Base-by-base conservation (phyloP, 2,888 invertebrate genomes). In the Hyposoter dolosus region DNA sequence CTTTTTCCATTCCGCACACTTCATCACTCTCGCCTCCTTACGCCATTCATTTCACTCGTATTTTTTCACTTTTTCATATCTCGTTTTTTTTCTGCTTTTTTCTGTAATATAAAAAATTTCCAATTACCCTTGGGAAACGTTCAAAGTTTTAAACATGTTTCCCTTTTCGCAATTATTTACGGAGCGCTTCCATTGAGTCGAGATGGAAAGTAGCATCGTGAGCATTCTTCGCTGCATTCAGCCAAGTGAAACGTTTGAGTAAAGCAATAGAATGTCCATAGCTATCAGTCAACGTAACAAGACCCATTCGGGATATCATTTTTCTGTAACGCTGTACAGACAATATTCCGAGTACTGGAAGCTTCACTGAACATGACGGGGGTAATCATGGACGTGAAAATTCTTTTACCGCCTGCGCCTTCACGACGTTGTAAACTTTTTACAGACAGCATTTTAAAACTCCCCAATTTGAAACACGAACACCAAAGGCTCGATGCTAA, bases 151-250 rank as follows among this genome's bases (percentile, higher is more conserved):
- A 19, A 17, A 28, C 10, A 28, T 47, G 23, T 53, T 65, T 80
- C 65, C 78, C 72, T 84, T 77, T 75, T 75, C 74, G 80, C 82
- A 84, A 88, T 82, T 82, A 82, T 80, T 82, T 86, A 86, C 79
- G 77, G 83, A 86, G 86, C 72, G 84, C 83, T 84, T 84, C 85
- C 83, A 74, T 75, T 75, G 35, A 47, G 74, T 80, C 76, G 84
- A 85, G 85, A 82, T 87, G 86, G 10, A 56, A 19, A 10, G 17
- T 56, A 15, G 15, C 60, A 15, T 60, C 28, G 15, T 15, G 77
- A 56, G 32, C 40, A 43, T 50, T 45, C 68, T 78, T 76, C 53
- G 28, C 23, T 45, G 45, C 65, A 53, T 56, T 19, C 35, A 45
- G 45, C 65, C 19, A 15, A 72, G 78, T 50, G 47, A 66, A 65